These are phyloP conservation scores for Melospiza georgiana DNA, from an alignment of 2,113 vertebrate species.

Conservation along the genomic window DNA sequence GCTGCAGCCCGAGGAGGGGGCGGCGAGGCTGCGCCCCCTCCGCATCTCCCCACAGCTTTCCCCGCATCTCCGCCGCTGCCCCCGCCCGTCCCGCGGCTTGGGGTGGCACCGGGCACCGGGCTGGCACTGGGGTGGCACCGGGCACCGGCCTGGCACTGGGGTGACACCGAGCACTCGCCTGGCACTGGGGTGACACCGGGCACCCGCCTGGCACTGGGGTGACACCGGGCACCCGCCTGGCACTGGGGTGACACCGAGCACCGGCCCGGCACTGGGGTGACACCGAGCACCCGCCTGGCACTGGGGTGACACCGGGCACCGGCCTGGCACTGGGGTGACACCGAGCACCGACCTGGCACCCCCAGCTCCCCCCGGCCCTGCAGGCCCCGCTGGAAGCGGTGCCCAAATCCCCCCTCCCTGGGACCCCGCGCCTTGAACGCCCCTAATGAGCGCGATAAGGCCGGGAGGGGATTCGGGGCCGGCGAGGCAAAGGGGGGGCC, in stretches of 20 bases:
- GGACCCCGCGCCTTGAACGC: slow-evolving; percentile 42
- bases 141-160: not conserved
- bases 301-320: too few species aligned
- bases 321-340: not conserved
- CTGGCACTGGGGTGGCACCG: not conserved
- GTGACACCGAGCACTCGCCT: too few species aligned
- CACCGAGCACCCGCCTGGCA: not conserved
- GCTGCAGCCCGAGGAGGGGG: not conserved
- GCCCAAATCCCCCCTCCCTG: slow-evolving; percentile 61
- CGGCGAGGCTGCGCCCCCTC: not conserved
- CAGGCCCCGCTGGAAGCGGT: slow-evolving; percentile 38
- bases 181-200: not conserved
- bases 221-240: not conserved
- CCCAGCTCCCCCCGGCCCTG: not conserved
- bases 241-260: not conserved
- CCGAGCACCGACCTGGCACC: not conserved
- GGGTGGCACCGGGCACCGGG: not conserved
- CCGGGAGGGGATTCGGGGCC: slow-evolving; percentile 72
- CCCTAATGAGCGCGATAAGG: slow-evolving; percentile 76
- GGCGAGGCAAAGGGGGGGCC: slow-evolving; percentile 46
- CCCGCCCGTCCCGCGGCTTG: not conserved
- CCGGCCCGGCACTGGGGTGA: not conserved
- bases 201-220: not conserved
- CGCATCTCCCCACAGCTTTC: not conserved
- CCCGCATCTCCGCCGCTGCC: not conserved